Percentiles rank a stretch among this genome's conserved stretches.
These are phyloP conservation scores for Rotaria sp. DNA, from an alignment of 2,888 invertebrate genomes.

Conservation along the genomic window DNA sequence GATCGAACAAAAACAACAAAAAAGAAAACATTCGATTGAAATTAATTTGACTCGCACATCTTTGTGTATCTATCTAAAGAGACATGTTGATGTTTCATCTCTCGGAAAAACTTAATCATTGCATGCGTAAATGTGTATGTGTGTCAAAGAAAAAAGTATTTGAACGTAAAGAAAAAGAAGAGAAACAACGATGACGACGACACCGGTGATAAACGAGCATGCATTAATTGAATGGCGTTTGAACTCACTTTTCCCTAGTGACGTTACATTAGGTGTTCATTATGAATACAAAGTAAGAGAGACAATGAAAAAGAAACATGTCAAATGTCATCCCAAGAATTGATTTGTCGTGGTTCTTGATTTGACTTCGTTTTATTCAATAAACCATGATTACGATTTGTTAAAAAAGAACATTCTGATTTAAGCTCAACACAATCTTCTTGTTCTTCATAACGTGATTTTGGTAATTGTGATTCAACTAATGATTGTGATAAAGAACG, in stretches of 20 bases:
- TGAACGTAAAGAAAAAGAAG: background rate
- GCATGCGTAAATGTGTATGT: too few relatives aligned
- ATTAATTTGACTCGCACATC: background rate
- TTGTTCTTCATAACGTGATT: slow-evolving; percentile 8
- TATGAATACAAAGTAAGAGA: slow-evolving; percentile 2
- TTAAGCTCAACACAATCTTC: slow-evolving; percentile 12
- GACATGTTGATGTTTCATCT: slow-evolving; percentile 13
- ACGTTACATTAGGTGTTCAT: slow-evolving; percentile 8
- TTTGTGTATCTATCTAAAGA: background rate
- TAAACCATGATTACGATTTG: background rate
- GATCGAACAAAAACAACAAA: background rate
- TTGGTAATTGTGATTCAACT: background rate
- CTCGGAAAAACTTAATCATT: slow-evolving; percentile 9
- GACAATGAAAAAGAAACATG: background rate
- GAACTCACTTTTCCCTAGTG: slow-evolving; percentile 5
- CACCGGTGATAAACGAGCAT: slow-evolving; percentile 17
- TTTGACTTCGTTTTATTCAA: background rate
- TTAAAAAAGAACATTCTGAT: background rate
- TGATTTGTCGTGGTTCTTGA: background rate
- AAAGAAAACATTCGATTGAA: slow-evolving; percentile 5
- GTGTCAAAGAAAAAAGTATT: background rate
- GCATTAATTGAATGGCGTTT: background rate
- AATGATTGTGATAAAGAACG: background rate
- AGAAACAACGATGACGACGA: slow-evolving; percentile 13
- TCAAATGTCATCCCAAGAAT: slow-evolving; percentile 13